Conservation (phyloP, 2,113 vertebrate genomes). For the Tricholaema leucomelas region DNA sequence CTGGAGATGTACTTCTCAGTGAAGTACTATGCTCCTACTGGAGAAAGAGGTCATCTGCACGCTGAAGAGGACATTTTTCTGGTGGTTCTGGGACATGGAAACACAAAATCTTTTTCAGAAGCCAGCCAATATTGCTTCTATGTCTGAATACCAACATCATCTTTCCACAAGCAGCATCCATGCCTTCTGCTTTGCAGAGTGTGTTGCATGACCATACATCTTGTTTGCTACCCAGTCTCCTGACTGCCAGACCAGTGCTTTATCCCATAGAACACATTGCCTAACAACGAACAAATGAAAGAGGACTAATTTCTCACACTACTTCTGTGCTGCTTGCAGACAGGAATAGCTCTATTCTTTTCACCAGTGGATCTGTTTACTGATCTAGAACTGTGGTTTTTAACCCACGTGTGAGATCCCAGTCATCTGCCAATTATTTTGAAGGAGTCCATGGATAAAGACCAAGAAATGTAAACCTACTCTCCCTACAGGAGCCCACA, state of each 20-base stretch:
- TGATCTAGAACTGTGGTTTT: background rate
- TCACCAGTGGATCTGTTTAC: background rate
- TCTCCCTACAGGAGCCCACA: background rate
- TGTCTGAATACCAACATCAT: background rate
- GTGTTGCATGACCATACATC: background rate
- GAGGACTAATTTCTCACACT: background rate
- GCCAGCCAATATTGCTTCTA: background rate
- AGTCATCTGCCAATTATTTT: background rate
- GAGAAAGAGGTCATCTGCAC: background rate
- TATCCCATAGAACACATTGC: background rate
- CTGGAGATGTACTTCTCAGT: background rate
- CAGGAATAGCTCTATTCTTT: background rate
- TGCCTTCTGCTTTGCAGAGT: background rate
- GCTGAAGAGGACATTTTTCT: background rate
- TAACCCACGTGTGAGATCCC: background rate
- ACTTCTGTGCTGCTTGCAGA: background rate
- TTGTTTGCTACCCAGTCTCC: background rate
- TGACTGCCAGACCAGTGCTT: background rate
- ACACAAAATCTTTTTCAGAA: background rate
- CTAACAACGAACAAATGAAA: background rate
- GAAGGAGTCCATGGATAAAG: background rate
- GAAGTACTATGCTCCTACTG: background rate
- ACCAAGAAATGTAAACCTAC: background rate
- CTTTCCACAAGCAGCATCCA: background rate
- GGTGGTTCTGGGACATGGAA: background rate